These are phyloP conservation scores for Atherinomorus stipes DNA, from an alignment of 2,113 vertebrate species.

Conservation along the genomic window DNA sequence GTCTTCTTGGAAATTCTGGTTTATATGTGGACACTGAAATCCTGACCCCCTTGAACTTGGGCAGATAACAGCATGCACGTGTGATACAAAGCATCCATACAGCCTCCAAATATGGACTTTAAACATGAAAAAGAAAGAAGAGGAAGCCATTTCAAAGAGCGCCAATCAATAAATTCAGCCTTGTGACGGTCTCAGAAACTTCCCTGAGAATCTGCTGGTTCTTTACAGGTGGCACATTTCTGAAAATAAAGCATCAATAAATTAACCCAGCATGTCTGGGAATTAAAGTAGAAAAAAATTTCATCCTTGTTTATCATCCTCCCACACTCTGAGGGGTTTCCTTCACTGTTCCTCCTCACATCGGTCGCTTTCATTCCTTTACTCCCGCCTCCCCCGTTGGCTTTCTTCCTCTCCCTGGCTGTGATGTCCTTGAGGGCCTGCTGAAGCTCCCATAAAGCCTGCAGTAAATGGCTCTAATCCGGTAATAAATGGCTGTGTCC, in stretches of 20 bases:
- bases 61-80: neutral
- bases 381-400: slow-evolving; percentile 52
- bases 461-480: slow-evolving; percentile 88
- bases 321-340: slow-evolving; percentile 51
- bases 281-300: slow-evolving; percentile 31
- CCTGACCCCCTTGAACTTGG: neutral
- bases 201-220: neutral
- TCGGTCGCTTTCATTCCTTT: slow-evolving; percentile 34
- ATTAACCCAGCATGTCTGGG: slow-evolving; percentile 41
- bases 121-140: neutral
- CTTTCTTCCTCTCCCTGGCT: slow-evolving; percentile 55
- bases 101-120: neutral
- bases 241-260: slow-evolving; percentile 16
- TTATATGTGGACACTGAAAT: too few relatives aligned
- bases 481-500: slow-evolving; percentile 87
- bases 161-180: neutral
- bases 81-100: neutral
- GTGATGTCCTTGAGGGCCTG: slow-evolving; percentile 86
- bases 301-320: slow-evolving; percentile 24
- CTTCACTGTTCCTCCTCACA: slow-evolving; percentile 45
- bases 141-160: neutral
- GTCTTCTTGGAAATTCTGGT: too few relatives aligned
- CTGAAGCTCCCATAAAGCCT: slow-evolving; percentile 84
- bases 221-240: slow-evolving; percentile 35
- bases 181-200: neutral